Base-by-base conservation (phyloP, 2,113 vertebrate genomes). In the Poeciliopsis turrubarensis region DNA sequence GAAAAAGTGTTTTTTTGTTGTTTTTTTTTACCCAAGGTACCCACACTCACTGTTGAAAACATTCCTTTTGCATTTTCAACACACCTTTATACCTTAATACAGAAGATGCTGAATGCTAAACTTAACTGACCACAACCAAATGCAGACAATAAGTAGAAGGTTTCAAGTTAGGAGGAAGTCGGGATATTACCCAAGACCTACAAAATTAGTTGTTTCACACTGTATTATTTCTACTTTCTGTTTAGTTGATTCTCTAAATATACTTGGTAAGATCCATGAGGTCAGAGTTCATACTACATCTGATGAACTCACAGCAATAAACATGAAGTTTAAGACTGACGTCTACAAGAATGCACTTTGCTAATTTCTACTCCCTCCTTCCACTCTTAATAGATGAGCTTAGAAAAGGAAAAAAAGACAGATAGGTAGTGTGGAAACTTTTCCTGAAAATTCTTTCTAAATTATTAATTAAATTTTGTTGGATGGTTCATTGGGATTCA, bases 41-140 rank as follows among this genome's bases (percentile, higher is more conserved):
- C 75, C 47, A 72, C 37, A 81, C 73, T 44, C 74, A 17, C 57
- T 81, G 27, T 19, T 66, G 41, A 76, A 4, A 27, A 60, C 14
- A 70, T 51, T 71, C 83, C 65, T 61, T 41, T 39, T 0, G 17
- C 26, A 67, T 65, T 78, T 69, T 51, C n/a, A 69, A 10, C 5
- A 60, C 13, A 39, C 26, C 14, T 15, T 15, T 31, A n/a, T n/a
- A 60, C 25, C 30, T 60, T 17, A 54, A 26, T 1, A 3, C 26
- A 54, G 30, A 60, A 32, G 31, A 34, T 15, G 7, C 32, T 44
- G 37, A 67, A n/a, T 57, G 22, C 51, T 10, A 57, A n/a, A 57
- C 9, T 57, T 57, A 57, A 10, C 10, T 25, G 2, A 57, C n/a
- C 25, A n/a, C 14, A 19, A 5, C 44, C 22, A n/a, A 57, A 57